Percentiles rank a stretch among this genome's conserved stretches.
phyloP scores from a whole-genome alignment of 2,797 vertebrate genomes.

The Cacajao melanocephalus region DNA sequence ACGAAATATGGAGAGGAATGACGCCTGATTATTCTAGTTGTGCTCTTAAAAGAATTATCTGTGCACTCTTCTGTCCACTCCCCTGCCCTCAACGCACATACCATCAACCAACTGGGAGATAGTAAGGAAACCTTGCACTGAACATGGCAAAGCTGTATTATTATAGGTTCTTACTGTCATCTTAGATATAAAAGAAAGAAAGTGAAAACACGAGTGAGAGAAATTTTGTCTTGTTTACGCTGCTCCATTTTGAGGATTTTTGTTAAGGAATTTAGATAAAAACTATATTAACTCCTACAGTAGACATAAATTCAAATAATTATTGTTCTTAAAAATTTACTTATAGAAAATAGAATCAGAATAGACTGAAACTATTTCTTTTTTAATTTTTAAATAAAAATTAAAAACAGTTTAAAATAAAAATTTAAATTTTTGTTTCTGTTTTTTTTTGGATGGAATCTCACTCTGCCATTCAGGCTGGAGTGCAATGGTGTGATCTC shows the following conservation, averaged over 20 bases:
- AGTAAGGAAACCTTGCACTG: not conserved
- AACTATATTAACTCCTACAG: not conserved
- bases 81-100: accelerated
- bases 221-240: not conserved
- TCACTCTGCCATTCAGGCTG: too few relatives aligned
- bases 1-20: not conserved
- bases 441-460: too few relatives aligned
- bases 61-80: not conserved
- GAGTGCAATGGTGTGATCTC: too few relatives aligned
- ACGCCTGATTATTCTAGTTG: not conserved
- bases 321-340: conserved; percentile 12
- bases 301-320: not conserved
- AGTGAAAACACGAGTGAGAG: not conserved
- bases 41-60: not conserved
- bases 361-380: not conserved
- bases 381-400: too few relatives aligned
- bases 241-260: not conserved
- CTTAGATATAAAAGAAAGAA: not conserved
- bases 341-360: not conserved
- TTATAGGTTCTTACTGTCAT: not conserved
- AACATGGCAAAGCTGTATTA: not conserved
- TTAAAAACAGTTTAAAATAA: too few relatives aligned
- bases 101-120: not conserved
- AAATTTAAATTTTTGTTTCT: too few relatives aligned
- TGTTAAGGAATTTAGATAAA: not conserved